These are phyloP conservation scores for Gavialis gangeticus DNA, from an alignment of 2,113 vertebrate species.

Conservation along the genomic window DNA sequence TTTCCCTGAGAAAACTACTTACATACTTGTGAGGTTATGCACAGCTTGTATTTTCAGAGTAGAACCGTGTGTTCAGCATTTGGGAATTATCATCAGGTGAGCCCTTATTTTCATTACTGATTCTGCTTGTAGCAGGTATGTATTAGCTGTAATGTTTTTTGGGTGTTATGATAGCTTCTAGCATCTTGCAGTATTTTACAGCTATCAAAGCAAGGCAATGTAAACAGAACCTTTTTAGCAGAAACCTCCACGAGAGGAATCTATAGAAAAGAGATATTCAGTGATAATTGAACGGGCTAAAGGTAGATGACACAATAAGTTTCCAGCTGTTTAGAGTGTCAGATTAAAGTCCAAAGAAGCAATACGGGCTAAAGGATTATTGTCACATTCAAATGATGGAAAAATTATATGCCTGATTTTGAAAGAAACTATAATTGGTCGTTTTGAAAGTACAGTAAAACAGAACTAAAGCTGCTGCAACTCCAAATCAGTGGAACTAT, in stretches of 20 bases:
- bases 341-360: slow-evolving; percentile 62
- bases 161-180: slow-evolving; percentile 67
- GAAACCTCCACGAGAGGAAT: slow-evolving; percentile 69
- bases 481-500: neutral
- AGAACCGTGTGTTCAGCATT: slow-evolving; percentile 62
- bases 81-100: slow-evolving; percentile 71
- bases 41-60: slow-evolving; percentile 40
- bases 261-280: slow-evolving; percentile 68
- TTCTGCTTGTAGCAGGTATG: slow-evolving; percentile 63
- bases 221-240: slow-evolving; percentile 65
- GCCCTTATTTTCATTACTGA: slow-evolving; percentile 66
- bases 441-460: neutral
- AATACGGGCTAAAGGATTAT: neutral
- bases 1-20: slow-evolving; percentile 63
- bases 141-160: slow-evolving; percentile 67
- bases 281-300: slow-evolving; percentile 40
- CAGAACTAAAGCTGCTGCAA: neutral
- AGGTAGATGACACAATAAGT: slow-evolving; percentile 50
- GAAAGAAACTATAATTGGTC: neutral
- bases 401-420: neutral
- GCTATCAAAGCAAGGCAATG: slow-evolving; percentile 60
- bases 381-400: slow-evolving; percentile 4
- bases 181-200: slow-evolving; percentile 61
- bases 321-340: slow-evolving; percentile 59
- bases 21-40: slow-evolving; percentile 48